Evolutionary conservation across 1,140 invertebrate species (phyloP).

Genomic region (Rhopalosiphum padi): DNA sequence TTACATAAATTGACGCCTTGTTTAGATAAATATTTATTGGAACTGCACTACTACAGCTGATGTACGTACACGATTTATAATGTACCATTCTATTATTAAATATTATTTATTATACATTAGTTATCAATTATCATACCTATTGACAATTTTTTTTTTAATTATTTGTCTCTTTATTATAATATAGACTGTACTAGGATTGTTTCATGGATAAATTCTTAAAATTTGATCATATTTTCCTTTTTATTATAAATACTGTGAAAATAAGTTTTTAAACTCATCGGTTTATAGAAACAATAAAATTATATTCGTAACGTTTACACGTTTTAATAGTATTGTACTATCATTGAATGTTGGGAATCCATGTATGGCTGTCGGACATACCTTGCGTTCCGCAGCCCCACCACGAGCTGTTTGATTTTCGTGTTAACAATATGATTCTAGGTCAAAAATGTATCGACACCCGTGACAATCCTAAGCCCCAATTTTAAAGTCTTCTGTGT

Average conservation of each 20-base stretch:
- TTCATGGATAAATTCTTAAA: not conserved
- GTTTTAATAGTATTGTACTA: not conserved
- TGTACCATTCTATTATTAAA: not conserved
- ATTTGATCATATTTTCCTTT: not conserved
- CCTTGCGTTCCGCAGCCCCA: not conserved
- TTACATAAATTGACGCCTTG: not conserved
- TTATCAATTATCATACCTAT: not conserved
- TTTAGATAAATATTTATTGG: not conserved
- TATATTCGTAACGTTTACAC: not conserved
- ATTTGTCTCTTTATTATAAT: not conserved
- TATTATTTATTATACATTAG: not conserved
- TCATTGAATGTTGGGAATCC: slow-evolving; percentile 18
- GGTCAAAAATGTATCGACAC: slow-evolving; percentile 5
- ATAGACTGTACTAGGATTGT: not conserved
- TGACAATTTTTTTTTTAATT: not conserved
- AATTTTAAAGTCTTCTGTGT: not conserved
- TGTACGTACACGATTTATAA: not conserved
- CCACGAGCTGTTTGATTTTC: not conserved
- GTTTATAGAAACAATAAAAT: not conserved
- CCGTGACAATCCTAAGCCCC: not conserved
- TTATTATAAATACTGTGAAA: not conserved
- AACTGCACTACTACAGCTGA: not conserved
- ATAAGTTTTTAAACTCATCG: not conserved
- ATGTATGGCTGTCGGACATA: not conserved
- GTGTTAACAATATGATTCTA: not conserved